Percentiles rank a stretch among this genome's conserved stretches.
Conservation (phyloP, 2,888 invertebrate genomes). For the Drosophila birchii region DNA sequence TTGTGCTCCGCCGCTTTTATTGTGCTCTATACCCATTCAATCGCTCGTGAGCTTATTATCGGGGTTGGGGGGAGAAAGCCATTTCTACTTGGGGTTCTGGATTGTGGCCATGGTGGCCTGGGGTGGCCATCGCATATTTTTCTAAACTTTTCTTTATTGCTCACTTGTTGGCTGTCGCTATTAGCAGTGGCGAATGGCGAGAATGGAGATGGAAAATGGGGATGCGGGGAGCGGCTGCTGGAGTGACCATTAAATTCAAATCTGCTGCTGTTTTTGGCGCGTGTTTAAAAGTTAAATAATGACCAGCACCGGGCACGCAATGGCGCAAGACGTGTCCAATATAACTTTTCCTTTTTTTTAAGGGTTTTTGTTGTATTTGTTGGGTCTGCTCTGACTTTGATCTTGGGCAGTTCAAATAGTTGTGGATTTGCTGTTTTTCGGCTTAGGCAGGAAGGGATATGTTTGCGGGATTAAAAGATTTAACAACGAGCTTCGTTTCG, state of each 20-base stretch:
- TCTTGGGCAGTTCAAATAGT: constrained; percentile 77
- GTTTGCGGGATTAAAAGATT: constrained; percentile 58
- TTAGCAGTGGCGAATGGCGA: constrained; percentile 39
- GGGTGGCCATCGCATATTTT: constrained; percentile 73
- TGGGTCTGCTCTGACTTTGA: constrained; percentile 56
- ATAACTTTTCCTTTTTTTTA: constrained; percentile 67
- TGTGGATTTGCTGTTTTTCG: constrained; percentile 52
- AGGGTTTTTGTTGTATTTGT: neutral
- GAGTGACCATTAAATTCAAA: constrained; percentile 74
- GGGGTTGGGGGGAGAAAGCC: constrained; percentile 7
- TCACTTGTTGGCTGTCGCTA: constrained; percentile 78
- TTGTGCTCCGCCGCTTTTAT: constrained; percentile 60
- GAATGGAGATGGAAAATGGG: constrained; percentile 15
- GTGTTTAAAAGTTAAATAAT: constrained; percentile 81
- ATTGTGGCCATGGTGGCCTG: constrained; percentile 17
- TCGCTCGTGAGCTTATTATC: constrained; percentile 77
- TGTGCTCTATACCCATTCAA: constrained; percentile 68
- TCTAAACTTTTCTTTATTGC: constrained; percentile 82
- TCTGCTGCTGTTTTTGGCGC: constrained; percentile 69
- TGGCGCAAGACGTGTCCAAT: constrained; percentile 79
- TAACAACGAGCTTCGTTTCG: constrained; percentile 50
- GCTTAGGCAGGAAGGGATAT: constrained; percentile 24
- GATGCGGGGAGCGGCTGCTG: constrained; percentile 25
- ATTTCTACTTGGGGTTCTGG: constrained; percentile 2
- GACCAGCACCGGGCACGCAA: constrained; percentile 61